A percentile compares a stretch with the other conserved stretches of the same genome.
Evolutionary conservation across 2,888 invertebrate genomes (phyloP).

Genomic region (Herminia tarsipennalis): DNA sequence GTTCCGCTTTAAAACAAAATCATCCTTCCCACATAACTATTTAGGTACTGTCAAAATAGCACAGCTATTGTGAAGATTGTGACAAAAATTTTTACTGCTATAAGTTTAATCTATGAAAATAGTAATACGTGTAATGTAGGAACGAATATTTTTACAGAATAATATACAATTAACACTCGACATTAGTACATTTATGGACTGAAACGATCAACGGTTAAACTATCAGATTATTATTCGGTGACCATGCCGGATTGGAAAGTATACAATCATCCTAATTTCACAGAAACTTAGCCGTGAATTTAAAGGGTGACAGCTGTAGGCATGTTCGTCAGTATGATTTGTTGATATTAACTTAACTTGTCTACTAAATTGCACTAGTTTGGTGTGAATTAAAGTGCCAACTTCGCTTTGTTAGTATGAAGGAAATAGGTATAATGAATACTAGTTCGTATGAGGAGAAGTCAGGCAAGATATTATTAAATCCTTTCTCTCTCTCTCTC

Average conservation of each 20-base stretch:
- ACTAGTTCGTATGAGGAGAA: background rate
- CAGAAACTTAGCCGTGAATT: conserved; percentile 2
- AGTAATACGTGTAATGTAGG: no score
- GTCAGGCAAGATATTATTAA: background rate
- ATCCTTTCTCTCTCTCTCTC: background rate
- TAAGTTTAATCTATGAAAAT: no score
- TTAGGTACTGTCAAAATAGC: no score
- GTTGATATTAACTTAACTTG: conserved; percentile 4
- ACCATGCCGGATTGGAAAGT: background rate
- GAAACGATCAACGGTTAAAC: no score
- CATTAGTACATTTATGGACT: no score
- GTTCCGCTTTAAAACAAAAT: no score
- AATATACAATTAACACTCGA: no score
- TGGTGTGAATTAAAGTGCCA: background rate
- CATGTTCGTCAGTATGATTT: conserved; percentile 6
- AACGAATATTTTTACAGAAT: no score
- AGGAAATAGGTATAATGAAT: background rate
- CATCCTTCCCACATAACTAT: no score
- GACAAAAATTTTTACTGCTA: no score
- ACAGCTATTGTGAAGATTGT: no score
- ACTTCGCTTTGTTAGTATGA: background rate
- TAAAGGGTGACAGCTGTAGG: conserved; percentile 8
- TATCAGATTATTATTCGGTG: no score
- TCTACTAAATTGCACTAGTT: background rate
- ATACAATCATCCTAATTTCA: background rate